A percentile compares a stretch with the other conserved stretches of the same genome.
Evolutionary conservation across 37 sponge, comb jelly and placozoan genomes (phyloP).

Genomic region (Lycopodina hypogea): DNA sequence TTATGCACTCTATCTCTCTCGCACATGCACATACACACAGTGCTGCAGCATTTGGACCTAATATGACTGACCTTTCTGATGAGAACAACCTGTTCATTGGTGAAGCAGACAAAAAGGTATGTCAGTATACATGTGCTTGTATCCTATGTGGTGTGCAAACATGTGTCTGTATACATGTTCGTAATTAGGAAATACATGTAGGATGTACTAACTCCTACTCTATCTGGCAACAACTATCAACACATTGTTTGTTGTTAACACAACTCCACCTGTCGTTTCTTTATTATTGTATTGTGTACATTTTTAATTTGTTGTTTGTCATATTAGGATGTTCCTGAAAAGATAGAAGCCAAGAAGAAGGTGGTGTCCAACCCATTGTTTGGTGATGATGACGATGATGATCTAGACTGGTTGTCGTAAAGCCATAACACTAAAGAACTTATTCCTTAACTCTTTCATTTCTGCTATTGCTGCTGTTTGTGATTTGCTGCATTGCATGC

Average conservation of each 20-base stretch:
- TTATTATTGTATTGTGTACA: too few relatives aligned
- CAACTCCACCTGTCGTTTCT: too few relatives aligned
- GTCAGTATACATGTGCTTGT: neutral
- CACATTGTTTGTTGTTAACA: too few relatives aligned
- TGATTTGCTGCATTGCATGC: neutral
- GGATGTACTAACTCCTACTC: neutral
- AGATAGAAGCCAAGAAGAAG: neutral
- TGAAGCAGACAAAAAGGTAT: neutral
- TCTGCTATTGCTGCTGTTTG: neutral
- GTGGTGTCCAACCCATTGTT: slow-evolving; percentile 17
- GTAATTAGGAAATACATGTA: too few relatives aligned
- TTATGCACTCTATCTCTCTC: neutral
- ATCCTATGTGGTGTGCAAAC: neutral
- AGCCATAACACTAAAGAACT: neutral
- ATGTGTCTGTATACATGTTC: neutral
- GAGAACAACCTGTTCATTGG: slow-evolving; percentile 42
- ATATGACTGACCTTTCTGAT: slow-evolving; percentile 9
- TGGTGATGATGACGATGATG: slow-evolving; percentile 52
- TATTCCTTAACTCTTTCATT: neutral
- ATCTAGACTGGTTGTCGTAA: slow-evolving; percentile 60
- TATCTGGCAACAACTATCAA: too few relatives aligned
- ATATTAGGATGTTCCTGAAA: neutral
- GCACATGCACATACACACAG: neutral
- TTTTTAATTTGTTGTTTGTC: too few relatives aligned
- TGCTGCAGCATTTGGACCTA: slow-evolving; percentile 49